Percentiles rank a stretch among this genome's conserved stretches.
phyloP scores from a whole-genome alignment of 37 sponge, comb jelly and placozoan species.

The Lycopodina hypogea region DNA sequence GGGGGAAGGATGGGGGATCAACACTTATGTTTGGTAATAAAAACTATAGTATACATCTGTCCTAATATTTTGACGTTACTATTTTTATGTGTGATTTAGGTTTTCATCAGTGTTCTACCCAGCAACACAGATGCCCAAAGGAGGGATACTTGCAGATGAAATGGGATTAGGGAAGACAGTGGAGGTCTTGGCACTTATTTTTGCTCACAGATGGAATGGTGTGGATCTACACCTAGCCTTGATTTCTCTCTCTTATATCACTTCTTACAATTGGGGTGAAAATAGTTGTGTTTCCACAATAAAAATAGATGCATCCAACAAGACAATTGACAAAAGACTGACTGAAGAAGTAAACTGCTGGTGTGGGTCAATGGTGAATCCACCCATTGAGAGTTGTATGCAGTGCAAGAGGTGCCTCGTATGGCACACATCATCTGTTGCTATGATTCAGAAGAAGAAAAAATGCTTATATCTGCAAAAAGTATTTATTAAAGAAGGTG shows the following conservation, averaged over 20 bases:
- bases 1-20: not conserved
- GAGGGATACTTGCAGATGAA: conserved; percentile 96
- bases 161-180: conserved; percentile 99
- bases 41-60: not conserved
- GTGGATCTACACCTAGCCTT: not conserved
- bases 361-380: conserved; percentile 59
- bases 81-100: conserved; percentile 10
- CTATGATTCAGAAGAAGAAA: not conserved
- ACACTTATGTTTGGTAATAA: not conserved
- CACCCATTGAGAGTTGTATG: conserved; percentile 18
- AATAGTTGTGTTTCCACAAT: not conserved
- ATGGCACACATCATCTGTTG: conserved; percentile 71
- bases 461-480: conserved; percentile 23
- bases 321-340: not conserved
- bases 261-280: not conserved
- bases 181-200: conserved; percentile 82
- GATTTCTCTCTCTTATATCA: not conserved
- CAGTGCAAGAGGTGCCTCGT: conserved; percentile 69
- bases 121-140: conserved; percentile 5
- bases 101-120: conserved; percentile 15
- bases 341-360: conserved; percentile 49
- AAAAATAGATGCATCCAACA: not conserved
- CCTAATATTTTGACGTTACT: not conserved
- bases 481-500: conserved; percentile 43
- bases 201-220: conserved; percentile 52